These are phyloP conservation scores for Eupithecia inturbata DNA, from an alignment of 2,888 invertebrate species.

Conservation along the genomic window DNA sequence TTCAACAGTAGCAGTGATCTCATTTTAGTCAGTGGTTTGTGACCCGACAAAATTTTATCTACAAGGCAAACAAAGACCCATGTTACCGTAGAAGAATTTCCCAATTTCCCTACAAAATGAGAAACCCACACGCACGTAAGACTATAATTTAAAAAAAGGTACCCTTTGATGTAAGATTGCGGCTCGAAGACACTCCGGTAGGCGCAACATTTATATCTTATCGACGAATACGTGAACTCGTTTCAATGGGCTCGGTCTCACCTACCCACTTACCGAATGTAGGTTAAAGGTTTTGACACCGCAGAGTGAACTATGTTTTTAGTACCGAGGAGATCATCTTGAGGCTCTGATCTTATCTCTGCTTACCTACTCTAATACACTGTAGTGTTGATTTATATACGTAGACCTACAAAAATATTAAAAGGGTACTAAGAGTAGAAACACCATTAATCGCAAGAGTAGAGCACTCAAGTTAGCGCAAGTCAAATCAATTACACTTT, in stretches of 20 bases:
- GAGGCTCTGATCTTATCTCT: neutral
- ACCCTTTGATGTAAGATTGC: constrained; percentile 32
- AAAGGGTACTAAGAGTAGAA: too few species aligned
- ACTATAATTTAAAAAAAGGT: constrained; percentile 24
- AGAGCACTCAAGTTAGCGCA: neutral
- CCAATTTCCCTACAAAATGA: constrained; percentile 13
- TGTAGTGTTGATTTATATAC: neutral
- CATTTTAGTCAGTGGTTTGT: neutral
- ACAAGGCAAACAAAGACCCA: neutral
- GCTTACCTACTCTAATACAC: neutral
- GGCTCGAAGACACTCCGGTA: constrained; percentile 34
- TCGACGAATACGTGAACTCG: constrained; percentile 35
- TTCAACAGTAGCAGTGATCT: neutral
- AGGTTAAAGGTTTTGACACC: constrained; percentile 10
- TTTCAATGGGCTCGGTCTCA: constrained; percentile 20
- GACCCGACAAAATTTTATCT: neutral
- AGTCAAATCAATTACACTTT: neutral
- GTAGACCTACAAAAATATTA: neutral
- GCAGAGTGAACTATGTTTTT: constrained; percentile 7
- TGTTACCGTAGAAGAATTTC: constrained; percentile 9
- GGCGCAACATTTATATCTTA: constrained; percentile 35
- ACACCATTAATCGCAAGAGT: neutral
- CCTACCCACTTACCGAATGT: constrained; percentile 17
- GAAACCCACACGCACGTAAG: constrained; percentile 15
- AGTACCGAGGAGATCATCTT: constrained; percentile 1